Conservation (phyloP, 2,888 invertebrate species). For the Nomada ferruginata region DNA sequence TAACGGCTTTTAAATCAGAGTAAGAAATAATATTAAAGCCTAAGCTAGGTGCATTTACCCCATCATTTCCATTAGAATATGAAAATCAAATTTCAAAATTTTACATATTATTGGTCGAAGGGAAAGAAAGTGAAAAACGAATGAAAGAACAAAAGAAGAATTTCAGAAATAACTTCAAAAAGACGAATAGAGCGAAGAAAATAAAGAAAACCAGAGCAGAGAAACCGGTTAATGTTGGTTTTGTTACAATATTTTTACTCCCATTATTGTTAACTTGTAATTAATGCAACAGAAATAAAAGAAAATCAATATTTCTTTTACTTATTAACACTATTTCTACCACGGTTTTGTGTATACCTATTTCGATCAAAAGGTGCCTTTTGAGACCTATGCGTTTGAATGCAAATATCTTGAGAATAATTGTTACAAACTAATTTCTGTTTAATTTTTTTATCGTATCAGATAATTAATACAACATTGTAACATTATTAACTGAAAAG, state of each 20-base stretch:
- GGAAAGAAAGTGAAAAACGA: neutral
- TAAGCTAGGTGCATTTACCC: too few species aligned
- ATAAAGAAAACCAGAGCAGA: neutral
- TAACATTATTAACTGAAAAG: neutral
- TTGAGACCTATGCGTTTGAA: neutral
- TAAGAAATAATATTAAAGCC: too few species aligned
- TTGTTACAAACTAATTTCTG: neutral
- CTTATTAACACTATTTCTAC: neutral
- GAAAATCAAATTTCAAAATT: too few species aligned
- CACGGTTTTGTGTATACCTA: neutral
- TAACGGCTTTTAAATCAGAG: too few species aligned
- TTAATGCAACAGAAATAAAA: too few species aligned
- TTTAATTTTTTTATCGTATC: neutral
- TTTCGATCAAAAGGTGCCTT: too few species aligned
- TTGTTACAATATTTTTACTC: too few species aligned
- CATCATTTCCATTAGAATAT: too few species aligned
- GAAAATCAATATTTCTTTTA: too few species aligned
- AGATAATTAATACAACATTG: neutral
- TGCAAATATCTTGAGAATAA: neutral
- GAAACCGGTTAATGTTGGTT: too few species aligned
- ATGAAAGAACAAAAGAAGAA: slow-evolving; percentile 6
- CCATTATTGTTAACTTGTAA: neutral
- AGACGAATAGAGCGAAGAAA: neutral
- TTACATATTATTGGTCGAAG: neutral
- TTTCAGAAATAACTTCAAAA: neutral